phyloP scores from a whole-genome alignment of 2,797 vertebrate species.

The Acrocephalus scirpaceus region DNA sequence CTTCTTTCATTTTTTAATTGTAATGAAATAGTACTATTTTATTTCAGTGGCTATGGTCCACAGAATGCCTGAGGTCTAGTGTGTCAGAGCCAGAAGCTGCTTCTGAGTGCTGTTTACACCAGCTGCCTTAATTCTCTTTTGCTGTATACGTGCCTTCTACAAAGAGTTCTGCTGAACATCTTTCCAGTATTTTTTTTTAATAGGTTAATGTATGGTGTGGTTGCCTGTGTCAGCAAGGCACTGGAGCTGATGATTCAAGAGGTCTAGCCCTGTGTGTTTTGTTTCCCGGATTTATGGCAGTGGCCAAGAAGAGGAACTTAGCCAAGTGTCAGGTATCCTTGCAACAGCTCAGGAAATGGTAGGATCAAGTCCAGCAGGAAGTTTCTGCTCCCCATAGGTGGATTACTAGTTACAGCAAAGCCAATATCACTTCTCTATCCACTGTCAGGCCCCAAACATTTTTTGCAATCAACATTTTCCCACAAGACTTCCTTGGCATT shows the following conservation, averaged over 20 bases:
- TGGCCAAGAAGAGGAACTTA: background rate
- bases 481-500: background rate
- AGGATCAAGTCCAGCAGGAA: background rate
- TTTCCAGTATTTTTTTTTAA: background rate
- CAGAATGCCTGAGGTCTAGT: background rate
- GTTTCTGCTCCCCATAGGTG: background rate
- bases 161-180: background rate
- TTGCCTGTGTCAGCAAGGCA: background rate
- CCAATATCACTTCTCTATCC: background rate
- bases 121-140: background rate
- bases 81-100: background rate
- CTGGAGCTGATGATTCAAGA: background rate
- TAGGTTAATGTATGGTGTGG: background rate
- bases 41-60: background rate
- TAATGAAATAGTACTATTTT: background rate
- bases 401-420: background rate
- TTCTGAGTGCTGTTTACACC: background rate
- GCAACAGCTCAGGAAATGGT: background rate
- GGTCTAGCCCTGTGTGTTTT: background rate
- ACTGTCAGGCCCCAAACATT: rapidly evolving
- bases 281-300: background rate
- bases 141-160: background rate
- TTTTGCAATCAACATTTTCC: background rate
- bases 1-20: background rate
- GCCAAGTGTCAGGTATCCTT: background rate